Evolutionary conservation across 2,797 vertebrate species (phyloP).

Genomic region (Takifugu ocellatus): DNA sequence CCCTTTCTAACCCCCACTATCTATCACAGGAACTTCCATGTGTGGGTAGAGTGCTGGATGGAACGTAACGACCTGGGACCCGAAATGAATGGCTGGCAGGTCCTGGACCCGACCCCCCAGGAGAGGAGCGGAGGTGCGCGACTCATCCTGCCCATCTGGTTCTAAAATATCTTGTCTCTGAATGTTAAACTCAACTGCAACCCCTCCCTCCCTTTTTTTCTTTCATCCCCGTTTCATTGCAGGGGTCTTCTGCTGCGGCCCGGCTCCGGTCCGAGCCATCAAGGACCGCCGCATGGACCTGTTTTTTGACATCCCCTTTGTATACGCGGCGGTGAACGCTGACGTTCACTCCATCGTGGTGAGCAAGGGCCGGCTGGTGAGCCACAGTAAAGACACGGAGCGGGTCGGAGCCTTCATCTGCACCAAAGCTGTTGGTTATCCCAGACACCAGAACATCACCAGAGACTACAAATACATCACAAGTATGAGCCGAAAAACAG

Average conservation of each 20-base stretch:
- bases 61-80: slow-evolving; percentile 80
- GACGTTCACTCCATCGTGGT: slow-evolving; percentile 77
- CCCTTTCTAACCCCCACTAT: neutral
- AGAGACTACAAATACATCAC: slow-evolving; percentile 81
- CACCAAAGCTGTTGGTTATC: slow-evolving; percentile 82
- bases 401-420: slow-evolving; percentile 86
- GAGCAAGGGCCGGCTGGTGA: slow-evolving; percentile 64
- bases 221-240: neutral
- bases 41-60: slow-evolving; percentile 97
- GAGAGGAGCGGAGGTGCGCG: slow-evolving; percentile 83
- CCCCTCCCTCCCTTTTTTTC: neutral
- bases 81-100: slow-evolving; percentile 89
- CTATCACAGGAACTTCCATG: slow-evolving; percentile 87
- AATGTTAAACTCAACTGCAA: too few species aligned
- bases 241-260: slow-evolving; percentile 89
- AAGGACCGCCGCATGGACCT: slow-evolving; percentile 74
- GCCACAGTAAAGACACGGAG: slow-evolving; percentile 68
- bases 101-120: slow-evolving; percentile 90
- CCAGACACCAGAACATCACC: slow-evolving; percentile 79
- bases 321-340: slow-evolving; percentile 89
- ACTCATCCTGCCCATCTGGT: neutral
- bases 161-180: neutral
- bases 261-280: slow-evolving; percentile 84
- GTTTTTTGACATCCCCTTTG: slow-evolving; percentile 83
- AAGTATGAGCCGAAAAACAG: slow-evolving; percentile 58